Evolutionary conservation across 1,140 invertebrate species (phyloP).

Genomic region (Archivesica marissinica): DNA sequence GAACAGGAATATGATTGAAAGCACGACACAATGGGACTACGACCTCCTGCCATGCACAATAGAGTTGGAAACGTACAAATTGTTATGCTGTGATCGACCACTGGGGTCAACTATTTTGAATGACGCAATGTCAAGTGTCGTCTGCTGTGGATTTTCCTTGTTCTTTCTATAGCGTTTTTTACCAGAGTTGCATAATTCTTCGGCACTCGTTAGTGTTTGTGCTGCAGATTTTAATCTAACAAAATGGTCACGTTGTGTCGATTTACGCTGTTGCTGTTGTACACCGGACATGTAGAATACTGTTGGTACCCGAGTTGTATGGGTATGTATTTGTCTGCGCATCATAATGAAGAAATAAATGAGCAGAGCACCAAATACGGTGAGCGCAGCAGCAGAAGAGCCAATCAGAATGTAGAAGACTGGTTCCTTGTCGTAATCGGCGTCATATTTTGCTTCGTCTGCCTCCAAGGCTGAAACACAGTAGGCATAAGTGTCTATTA

Average conservation of each 20-base stretch:
- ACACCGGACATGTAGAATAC: slow-evolving; percentile 20
- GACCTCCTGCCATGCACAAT: not conserved
- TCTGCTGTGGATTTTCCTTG: not conserved
- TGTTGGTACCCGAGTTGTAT: slow-evolving; percentile 8
- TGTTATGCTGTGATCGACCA: slow-evolving; percentile 24
- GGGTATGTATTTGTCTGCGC: slow-evolving; percentile 22
- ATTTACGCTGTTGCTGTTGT: not conserved
- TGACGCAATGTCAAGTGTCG: not conserved
- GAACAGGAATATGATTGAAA: too few relatives aligned
- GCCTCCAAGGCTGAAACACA: slow-evolving; percentile 23
- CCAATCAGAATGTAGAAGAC: slow-evolving; percentile 43
- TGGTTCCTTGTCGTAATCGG: not conserved
- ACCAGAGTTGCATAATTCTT: slow-evolving; percentile 10
- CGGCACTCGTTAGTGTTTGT: not conserved
- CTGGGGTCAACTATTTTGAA: not conserved
- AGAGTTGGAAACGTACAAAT: slow-evolving; percentile 22
- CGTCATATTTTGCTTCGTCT: not conserved
- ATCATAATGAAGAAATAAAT: slow-evolving; percentile 18
- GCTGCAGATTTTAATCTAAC: not conserved
- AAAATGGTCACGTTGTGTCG: not conserved
- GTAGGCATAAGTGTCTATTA: not conserved
- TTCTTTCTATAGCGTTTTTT: slow-evolving; percentile 6
- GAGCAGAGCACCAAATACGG: slow-evolving; percentile 23
- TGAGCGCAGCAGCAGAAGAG: not conserved
- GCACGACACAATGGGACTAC: too few relatives aligned